Percentiles rank a stretch among this genome's conserved stretches.
Evolutionary conservation across 2,113 vertebrate genomes (phyloP).

Genomic region (Hippolais icterina): DNA sequence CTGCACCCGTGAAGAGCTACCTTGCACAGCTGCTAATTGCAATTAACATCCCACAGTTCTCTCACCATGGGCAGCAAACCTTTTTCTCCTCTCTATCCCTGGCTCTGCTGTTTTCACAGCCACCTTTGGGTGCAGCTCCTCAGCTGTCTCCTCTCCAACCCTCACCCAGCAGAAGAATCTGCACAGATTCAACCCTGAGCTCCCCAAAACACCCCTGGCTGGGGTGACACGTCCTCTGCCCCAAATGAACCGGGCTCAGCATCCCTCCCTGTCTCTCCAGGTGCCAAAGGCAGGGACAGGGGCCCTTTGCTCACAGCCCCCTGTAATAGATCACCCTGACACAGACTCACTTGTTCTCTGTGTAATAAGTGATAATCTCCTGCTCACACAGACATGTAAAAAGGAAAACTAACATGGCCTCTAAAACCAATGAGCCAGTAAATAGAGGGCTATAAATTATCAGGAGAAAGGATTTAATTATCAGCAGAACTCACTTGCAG

Average conservation of each 20-base stretch:
- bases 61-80: neutral
- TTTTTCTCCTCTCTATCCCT: neutral
- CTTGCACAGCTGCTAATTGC: neutral
- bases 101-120: neutral
- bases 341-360: neutral
- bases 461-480: slow-evolving; percentile 49
- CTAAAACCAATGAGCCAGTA: slow-evolving; percentile 64
- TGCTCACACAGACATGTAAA: neutral
- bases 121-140: neutral
- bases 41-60: neutral
- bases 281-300: neutral
- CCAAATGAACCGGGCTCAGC: neutral
- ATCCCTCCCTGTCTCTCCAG: neutral
- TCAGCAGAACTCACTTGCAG: neutral
- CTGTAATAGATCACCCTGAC: neutral
- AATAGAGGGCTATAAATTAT: slow-evolving; percentile 52
- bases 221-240: neutral
- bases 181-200: neutral
- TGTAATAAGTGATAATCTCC: neutral
- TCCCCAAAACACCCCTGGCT: neutral
- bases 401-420: slow-evolving; percentile 40
- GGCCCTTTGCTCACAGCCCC: neutral
- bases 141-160: neutral
- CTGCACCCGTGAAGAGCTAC: neutral
- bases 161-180: neutral